Evolutionary conservation across 2,888 invertebrate species (phyloP).

Genomic region (Drosophila paranaensis): DNA sequence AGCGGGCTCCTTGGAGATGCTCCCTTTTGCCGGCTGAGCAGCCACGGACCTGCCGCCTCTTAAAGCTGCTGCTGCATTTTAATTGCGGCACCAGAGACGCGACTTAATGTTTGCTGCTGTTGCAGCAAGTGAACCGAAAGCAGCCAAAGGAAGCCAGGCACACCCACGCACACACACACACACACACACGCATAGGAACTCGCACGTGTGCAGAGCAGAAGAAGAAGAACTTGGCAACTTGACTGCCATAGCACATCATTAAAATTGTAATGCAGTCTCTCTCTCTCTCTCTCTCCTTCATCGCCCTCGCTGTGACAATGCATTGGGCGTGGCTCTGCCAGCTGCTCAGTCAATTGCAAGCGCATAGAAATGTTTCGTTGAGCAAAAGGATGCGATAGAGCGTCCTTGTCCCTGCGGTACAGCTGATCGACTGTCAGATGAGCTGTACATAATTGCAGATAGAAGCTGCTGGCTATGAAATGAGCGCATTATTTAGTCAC

Average conservation of each 20-base stretch:
- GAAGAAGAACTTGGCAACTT: conserved; percentile 26
- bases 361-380: conserved; percentile 52
- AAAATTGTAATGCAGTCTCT: conserved; percentile 68
- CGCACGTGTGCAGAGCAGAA: conserved; percentile 16
- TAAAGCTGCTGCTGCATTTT: conserved; percentile 66
- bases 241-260: conserved; percentile 67
- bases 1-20: conserved; percentile 26
- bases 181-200: neutral
- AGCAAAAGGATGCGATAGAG: conserved; percentile 13
- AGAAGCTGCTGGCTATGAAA: conserved; percentile 22
- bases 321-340: conserved; percentile 56
- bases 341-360: conserved; percentile 58
- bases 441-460: conserved; percentile 46
- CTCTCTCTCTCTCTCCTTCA: neutral
- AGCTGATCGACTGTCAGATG: conserved; percentile 59
- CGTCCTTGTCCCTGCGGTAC: neutral
- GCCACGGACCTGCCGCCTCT: conserved; percentile 12
- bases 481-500: neutral
- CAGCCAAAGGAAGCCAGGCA: conserved; percentile 27
- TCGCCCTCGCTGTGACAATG: conserved; percentile 47
- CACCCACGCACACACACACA: conserved; percentile 17
- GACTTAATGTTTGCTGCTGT: conserved; percentile 47
- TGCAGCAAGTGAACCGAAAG: conserved; percentile 44
- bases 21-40: neutral
- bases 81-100: conserved; percentile 64